Percentiles rank a stretch among this genome's conserved stretches.
Conservation (phyloP, 2,113 vertebrate species). For the Malaclemys terrapin region DNA sequence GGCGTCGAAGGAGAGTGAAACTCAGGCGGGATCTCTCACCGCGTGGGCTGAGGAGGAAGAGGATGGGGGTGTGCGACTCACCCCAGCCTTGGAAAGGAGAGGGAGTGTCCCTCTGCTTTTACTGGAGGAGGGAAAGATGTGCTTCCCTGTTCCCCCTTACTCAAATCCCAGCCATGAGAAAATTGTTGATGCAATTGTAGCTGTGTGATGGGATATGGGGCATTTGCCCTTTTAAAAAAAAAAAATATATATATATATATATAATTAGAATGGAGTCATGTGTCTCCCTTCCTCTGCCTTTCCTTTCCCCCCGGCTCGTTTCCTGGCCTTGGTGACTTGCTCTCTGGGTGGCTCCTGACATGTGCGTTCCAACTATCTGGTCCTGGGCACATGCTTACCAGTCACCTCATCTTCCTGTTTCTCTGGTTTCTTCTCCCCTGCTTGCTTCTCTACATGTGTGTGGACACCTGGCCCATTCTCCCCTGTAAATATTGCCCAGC, state of each 20-base stretch:
- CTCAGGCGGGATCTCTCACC: neutral
- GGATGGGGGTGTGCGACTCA: neutral
- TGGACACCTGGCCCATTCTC: neutral
- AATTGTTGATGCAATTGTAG: neutral
- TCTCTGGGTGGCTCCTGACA: neutral
- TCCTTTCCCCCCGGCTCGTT: accelerated
- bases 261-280: no score
- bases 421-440: neutral
- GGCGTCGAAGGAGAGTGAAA: neutral
- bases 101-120: no score
- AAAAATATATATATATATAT: no score
- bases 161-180: no score
- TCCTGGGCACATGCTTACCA: neutral
- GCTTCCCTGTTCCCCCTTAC: no score
- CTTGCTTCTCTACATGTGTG: neutral
- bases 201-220: neutral
- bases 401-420: neutral
- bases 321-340: neutral
- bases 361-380: neutral
- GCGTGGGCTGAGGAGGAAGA: no score
- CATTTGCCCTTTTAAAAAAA: neutral
- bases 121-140: no score
- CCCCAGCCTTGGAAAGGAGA: neutral
- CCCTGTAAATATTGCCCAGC: neutral
- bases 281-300: accelerated